phyloP scores from a whole-genome alignment of 2,797 vertebrate species.

The Scyliorhinus canicula region DNA sequence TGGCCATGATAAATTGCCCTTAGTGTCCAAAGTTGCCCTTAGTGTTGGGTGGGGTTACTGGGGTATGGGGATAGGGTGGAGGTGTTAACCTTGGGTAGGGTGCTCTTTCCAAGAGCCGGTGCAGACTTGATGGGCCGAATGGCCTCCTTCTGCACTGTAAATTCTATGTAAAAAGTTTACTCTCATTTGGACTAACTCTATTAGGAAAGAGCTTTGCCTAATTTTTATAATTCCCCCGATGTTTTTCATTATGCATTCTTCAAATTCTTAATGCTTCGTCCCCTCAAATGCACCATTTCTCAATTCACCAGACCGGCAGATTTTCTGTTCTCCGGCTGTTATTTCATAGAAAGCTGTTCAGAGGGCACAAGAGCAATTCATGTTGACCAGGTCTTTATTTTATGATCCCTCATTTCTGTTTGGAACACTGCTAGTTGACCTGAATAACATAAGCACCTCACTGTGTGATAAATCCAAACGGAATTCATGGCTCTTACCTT shows the following conservation, averaged over 20 bases:
- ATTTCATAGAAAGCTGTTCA: not conserved
- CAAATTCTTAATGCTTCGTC: not conserved
- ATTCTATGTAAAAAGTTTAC: no score
- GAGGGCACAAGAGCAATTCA: not conserved
- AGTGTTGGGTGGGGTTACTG: no score
- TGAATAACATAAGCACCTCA: not conserved
- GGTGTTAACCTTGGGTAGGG: no score
- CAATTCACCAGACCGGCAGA: not conserved
- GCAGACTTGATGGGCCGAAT: no score
- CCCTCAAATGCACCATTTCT: not conserved
- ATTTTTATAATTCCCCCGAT: not conserved
- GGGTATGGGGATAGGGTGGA: no score
- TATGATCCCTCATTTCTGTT: not conserved
- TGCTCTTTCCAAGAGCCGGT: no score
- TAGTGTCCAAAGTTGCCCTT: no score
- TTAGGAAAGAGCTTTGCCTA: not conserved
- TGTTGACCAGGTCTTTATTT: not conserved
- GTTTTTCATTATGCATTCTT: not conserved
- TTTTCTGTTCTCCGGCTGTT: not conserved
- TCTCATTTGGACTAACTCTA: not conserved
- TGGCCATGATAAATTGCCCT: no score
- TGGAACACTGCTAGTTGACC: constrained; percentile 5
- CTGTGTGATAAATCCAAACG: not conserved
- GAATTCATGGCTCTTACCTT: no score
- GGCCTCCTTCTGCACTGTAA: no score